phyloP scores from a whole-genome alignment of 1,140 invertebrate species.

The Melitaea cinxia region DNA sequence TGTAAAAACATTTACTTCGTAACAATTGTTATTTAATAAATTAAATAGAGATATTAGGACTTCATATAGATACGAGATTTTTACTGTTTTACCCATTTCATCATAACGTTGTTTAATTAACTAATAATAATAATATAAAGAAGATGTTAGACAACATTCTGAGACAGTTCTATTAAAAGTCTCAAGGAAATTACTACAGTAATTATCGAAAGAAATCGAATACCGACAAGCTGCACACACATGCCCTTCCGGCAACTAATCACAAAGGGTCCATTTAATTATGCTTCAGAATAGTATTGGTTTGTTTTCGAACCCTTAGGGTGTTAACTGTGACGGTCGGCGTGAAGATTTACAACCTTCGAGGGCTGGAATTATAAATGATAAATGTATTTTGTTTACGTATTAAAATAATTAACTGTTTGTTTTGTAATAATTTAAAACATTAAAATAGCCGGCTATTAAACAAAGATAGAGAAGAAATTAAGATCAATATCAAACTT shows the following conservation, averaged over 20 bases:
- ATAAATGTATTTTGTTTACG: not conserved
- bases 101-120: not conserved
- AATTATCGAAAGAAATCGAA: slow-evolving; percentile 51
- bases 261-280: slow-evolving; percentile 58
- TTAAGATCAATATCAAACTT: too few species aligned
- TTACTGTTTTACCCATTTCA: too few species aligned
- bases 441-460: too few species aligned
- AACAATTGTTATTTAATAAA: too few species aligned
- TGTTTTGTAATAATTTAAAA: too few species aligned
- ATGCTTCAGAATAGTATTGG: slow-evolving; percentile 40
- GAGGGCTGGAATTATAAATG: not conserved
- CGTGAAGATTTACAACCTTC: slow-evolving; percentile 31
- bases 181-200: slow-evolving; percentile 26
- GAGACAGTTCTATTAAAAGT: slow-evolving; percentile 19
- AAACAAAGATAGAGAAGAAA: too few species aligned
- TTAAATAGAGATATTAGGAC: too few species aligned
- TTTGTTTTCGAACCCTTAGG: slow-evolving; percentile 38
- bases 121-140: not conserved
- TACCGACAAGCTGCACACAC: slow-evolving; percentile 56
- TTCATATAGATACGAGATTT: too few species aligned
- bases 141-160: not conserved
- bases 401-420: slow-evolving; percentile 1
- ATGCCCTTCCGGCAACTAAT: slow-evolving; percentile 63
- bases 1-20: too few species aligned
- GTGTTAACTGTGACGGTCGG: slow-evolving; percentile 32